A percentile compares a stretch with the other conserved stretches of the same genome.
Evolutionary conservation across 2,888 invertebrate genomes (phyloP).

Genomic region (Cheilosia vernalis): DNA sequence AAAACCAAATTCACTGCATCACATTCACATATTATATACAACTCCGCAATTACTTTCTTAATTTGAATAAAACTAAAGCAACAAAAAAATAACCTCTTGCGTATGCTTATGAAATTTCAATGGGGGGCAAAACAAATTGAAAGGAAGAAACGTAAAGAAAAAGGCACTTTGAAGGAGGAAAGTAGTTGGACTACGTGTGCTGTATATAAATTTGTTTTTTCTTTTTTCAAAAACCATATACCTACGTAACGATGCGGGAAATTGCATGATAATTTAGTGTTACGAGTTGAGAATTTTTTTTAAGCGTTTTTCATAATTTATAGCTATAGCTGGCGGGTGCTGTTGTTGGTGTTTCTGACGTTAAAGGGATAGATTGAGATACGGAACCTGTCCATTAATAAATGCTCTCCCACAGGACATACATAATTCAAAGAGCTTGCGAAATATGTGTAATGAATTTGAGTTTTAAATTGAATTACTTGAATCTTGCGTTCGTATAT

Average conservation of each 20-base stretch:
- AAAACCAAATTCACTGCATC: neutral
- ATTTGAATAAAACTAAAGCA: constrained; percentile 58
- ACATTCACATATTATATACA: constrained; percentile 18
- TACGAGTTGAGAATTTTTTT: constrained; percentile 74
- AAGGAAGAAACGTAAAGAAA: constrained; percentile 46
- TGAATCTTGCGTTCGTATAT: constrained; percentile 2
- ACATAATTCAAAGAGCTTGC: constrained; percentile 66
- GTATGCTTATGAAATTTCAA: constrained; percentile 70
- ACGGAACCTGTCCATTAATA: constrained; percentile 48
- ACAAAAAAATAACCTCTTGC: constrained; percentile 19
- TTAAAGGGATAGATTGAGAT: constrained; percentile 43
- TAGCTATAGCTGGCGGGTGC: constrained; percentile 18
- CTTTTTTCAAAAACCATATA: constrained; percentile 30
- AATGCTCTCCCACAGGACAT: constrained; percentile 56
- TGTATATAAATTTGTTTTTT: constrained; percentile 53
- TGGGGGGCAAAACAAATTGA: constrained; percentile 45
- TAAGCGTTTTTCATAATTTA: constrained; percentile 72
- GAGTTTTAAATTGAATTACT: constrained; percentile 68
- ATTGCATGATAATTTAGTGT: constrained; percentile 75
- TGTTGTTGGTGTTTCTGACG: constrained; percentile 37
- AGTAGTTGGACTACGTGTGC: constrained; percentile 68
- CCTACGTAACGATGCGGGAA: constrained; percentile 69
- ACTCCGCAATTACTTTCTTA: constrained; percentile 65
- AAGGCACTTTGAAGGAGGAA: constrained; percentile 54
- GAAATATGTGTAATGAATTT: constrained; percentile 56